A percentile compares a stretch with the other conserved stretches of the same genome.
Evolutionary conservation across 1,140 invertebrate species (phyloP).

Genomic region (Elymnias hypermnestra): DNA sequence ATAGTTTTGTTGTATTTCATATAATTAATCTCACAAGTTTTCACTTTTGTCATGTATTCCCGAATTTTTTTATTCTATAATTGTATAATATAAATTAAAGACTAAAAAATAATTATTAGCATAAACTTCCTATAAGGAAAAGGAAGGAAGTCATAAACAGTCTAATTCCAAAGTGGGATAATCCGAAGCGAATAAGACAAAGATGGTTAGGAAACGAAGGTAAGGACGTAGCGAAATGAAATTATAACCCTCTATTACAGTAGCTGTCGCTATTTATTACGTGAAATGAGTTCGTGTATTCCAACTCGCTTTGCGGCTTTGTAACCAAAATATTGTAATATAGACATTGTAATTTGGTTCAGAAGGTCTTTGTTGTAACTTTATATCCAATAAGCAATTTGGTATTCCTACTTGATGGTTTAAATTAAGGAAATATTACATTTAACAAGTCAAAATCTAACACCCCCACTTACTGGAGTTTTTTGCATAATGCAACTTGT

Average conservation of each 20-base stretch:
- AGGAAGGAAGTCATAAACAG: background rate
- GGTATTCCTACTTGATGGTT: too few relatives aligned
- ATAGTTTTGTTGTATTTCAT: too few relatives aligned
- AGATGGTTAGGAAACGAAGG: background rate
- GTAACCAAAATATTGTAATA: background rate
- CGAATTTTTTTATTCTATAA: too few relatives aligned
- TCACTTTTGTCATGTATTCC: too few relatives aligned
- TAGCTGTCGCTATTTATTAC: slow-evolving; percentile 2
- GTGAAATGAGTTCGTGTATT: background rate
- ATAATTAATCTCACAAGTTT: too few relatives aligned
- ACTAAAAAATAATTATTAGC: slow-evolving; percentile 1
- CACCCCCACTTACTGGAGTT: too few relatives aligned
- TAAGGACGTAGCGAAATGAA: background rate
- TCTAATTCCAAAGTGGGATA: slow-evolving; percentile 6
- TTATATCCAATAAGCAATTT: too few relatives aligned
- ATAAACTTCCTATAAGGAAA: background rate
- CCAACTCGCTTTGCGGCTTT: background rate
- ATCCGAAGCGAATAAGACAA: slow-evolving; percentile 3
- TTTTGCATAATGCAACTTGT: too few relatives aligned
- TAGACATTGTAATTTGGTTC: background rate
- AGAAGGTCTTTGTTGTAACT: background rate
- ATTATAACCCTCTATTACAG: background rate
- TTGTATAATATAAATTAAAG: too few relatives aligned
- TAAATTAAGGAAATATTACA: too few relatives aligned
- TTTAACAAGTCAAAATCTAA: too few relatives aligned